A percentile compares a stretch with the other conserved stretches of the same genome.
Conservation (phyloP, 2,113 vertebrate genomes). For the Oryctolagus cuniculus region DNA sequence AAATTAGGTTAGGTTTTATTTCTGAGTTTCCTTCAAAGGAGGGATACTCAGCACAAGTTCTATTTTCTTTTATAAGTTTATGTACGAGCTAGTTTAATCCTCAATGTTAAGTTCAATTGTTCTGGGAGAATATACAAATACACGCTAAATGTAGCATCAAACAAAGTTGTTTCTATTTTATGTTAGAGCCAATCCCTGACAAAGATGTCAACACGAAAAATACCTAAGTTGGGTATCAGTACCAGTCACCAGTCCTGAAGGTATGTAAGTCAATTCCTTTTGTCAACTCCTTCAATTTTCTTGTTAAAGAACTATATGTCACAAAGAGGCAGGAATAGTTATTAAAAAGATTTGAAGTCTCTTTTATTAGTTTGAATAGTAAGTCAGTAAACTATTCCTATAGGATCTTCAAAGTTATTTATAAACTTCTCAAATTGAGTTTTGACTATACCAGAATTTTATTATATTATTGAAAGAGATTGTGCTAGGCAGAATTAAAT, state of each 20-base stretch:
- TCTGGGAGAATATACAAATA: not conserved
- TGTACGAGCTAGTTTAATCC: not conserved
- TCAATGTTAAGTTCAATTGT: slow-evolving; percentile 28
- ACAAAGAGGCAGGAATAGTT: not conserved
- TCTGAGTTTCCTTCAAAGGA: slow-evolving; percentile 25
- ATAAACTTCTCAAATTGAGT: slow-evolving; percentile 15
- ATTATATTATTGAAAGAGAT: slow-evolving; percentile 72
- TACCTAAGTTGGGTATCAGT: not conserved
- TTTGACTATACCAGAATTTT: not conserved
- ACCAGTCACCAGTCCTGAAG: not conserved
- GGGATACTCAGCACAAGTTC: not conserved
- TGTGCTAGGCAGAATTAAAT: slow-evolving; percentile 69
- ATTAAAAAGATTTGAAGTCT: not conserved
- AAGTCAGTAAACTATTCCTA: not conserved
- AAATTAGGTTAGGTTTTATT: slow-evolving; percentile 21
- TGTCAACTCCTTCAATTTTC: slow-evolving; percentile 34
- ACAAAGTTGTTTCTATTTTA: not conserved
- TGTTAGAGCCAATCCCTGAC: not conserved
- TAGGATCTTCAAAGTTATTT: not conserved
- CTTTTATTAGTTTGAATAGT: not conserved
- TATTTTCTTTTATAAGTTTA: slow-evolving; percentile 7
- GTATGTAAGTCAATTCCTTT: slow-evolving; percentile 18
- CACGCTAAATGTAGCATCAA: not conserved
- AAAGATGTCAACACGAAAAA: not conserved
- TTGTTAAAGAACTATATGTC: slow-evolving; percentile 30